Base-by-base conservation (phyloP, 2,797 vertebrate species). In the Aplochiton taeniatus region DNA sequence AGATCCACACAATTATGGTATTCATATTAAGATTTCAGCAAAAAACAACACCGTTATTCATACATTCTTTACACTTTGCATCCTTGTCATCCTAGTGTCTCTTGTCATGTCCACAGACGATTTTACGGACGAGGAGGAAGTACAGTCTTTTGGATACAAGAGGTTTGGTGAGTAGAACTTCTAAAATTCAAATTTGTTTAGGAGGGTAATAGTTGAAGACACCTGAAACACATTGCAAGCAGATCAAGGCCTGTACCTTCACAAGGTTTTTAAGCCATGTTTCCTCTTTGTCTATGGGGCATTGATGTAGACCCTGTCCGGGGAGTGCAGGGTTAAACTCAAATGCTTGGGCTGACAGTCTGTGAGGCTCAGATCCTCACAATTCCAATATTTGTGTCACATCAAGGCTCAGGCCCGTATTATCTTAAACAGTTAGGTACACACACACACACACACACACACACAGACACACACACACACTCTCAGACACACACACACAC, bases 121-220 rank as follows among this genome's bases (percentile, higher is more conserved):
- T 85, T 97, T 96, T 82, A 92, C 91, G 72, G 96, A 98, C 89
- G 96, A 98, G 90, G 96, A 98, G 89, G 96, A 97, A 93, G 95
- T 96, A 79, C 96, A 97, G 84, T 97, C 96, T 93, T 97, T 97
- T 69, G 96, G 96, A 91, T 98, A 98, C 92, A 98, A 97, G 93
- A 90, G 96, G 85, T 98, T 98, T 87, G 96, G 96, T 98, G 86
- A 97, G 96, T 96, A 68, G 67, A 12, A 10, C 46, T 19, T 66
- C 68, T 47, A n/a, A 9, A 12, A 77, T 76, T 17, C 16, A 4
- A 31, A 20, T 50, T 9, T 52, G 18, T 52, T 31, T 31, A 31
- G 50, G 18, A n/a, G 9, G 1, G 49, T 51, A 13, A n/a, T 16
- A 51, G 49, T 16, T 52, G 50, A 14, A 16, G 43, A 58, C 14